Percentiles rank a stretch among this genome's conserved stretches.
Conservation (phyloP, 2,113 vertebrate species). For the Podocnemis expansa region DNA sequence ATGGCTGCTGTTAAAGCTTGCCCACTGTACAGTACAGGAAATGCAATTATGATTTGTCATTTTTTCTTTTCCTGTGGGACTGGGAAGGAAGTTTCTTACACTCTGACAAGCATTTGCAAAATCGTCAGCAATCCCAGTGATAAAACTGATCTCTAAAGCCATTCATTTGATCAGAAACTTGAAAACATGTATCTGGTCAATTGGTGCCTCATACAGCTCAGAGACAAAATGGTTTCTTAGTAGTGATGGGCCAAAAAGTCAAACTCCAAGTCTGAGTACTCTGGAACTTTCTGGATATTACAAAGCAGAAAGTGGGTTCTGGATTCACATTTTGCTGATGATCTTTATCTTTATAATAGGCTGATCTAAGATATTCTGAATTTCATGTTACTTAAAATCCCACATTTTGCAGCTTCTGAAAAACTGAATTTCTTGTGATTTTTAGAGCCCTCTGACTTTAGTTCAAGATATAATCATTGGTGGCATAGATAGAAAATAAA, state of each 20-base stretch:
- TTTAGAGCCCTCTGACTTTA: background rate
- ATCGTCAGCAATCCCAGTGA: background rate
- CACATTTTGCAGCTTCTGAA: conserved; percentile 21
- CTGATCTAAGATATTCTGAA: background rate
- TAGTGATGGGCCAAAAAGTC: background rate
- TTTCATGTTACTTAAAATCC: background rate
- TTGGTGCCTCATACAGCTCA: background rate
- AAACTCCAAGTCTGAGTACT: background rate
- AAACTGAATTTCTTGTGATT: background rate
- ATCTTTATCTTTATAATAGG: background rate
- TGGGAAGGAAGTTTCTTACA: background rate
- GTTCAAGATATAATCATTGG: background rate
- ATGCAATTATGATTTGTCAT: background rate
- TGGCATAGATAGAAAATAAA: background rate
- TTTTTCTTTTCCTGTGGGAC: background rate
- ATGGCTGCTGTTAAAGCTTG: fast-evolving
- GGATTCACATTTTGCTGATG: background rate
- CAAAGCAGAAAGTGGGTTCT: background rate
- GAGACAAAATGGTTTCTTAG: background rate
- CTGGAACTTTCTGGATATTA: background rate
- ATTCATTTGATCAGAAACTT: background rate
- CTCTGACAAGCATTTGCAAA: background rate
- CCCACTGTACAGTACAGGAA: background rate
- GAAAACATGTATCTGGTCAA: background rate
- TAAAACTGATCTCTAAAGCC: background rate